Evolutionary conservation across 1,140 invertebrate species (phyloP).

Genomic region (Laodelphax striatellus): DNA sequence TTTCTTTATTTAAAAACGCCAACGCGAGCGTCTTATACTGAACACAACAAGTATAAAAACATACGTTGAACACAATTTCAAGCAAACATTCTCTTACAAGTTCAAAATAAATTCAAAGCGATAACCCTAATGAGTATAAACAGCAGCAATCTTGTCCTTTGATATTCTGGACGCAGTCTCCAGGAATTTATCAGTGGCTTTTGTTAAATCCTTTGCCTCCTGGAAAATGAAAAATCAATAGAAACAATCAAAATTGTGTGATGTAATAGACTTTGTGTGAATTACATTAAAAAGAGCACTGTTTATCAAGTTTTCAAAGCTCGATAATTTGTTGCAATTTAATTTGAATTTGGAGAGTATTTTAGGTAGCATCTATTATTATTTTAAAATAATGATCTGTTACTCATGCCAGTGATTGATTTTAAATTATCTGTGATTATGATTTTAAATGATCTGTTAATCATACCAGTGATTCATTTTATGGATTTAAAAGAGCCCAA

Average conservation of each 20-base stretch:
- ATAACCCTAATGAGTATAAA: background rate
- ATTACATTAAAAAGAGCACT: too few species aligned
- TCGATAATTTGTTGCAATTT: background rate
- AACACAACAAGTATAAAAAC: too few species aligned
- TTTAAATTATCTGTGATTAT: too few species aligned
- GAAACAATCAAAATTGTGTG: background rate
- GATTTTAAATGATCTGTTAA: too few species aligned
- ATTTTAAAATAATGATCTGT: too few species aligned
- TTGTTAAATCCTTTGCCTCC: constrained; percentile 37
- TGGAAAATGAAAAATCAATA: constrained; percentile 28
- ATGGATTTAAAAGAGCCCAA: too few species aligned
- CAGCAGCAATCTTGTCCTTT: constrained; percentile 36
- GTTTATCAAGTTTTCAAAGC: too few species aligned
- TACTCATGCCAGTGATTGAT: too few species aligned
- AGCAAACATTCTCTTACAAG: background rate
- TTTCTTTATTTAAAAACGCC: too few species aligned
- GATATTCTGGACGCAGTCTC: constrained; percentile 41
- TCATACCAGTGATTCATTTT: too few species aligned
- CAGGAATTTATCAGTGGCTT: constrained; percentile 39
- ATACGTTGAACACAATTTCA: too few species aligned
- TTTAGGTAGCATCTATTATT: background rate
- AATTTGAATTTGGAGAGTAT: background rate
- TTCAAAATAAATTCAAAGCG: background rate
- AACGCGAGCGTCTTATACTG: too few species aligned
- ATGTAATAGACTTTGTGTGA: background rate